A percentile compares a stretch with the other conserved stretches of the same genome.
Conservation (phyloP, 2,797 vertebrate species). For the Acanthis flammea region DNA sequence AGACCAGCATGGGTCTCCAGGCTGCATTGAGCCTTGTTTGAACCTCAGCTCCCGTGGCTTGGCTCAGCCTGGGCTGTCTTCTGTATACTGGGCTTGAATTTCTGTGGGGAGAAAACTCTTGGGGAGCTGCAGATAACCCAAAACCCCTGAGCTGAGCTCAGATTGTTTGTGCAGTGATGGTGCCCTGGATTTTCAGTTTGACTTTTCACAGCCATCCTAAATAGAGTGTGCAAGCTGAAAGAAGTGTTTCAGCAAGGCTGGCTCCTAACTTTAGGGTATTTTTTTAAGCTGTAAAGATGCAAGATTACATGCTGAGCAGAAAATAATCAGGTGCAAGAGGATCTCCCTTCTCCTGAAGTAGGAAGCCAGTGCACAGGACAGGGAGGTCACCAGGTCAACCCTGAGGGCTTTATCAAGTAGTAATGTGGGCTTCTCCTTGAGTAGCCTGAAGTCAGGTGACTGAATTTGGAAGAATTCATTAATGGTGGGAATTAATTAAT, state of each 20-base stretch:
- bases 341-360: background rate
- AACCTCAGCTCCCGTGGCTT: background rate
- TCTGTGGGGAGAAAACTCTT: background rate
- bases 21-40: background rate
- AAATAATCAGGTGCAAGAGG: background rate
- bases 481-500: background rate
- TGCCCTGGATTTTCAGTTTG: background rate
- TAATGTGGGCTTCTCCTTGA: background rate
- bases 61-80: background rate
- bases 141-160: background rate
- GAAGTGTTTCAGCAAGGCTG: background rate
- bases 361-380: background rate
- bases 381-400: background rate
- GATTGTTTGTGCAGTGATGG: background rate
- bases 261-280: background rate
- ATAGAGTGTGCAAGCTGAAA: accelerated
- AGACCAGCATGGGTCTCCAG: background rate
- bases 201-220: background rate
- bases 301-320: background rate
- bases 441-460: background rate
- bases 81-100: background rate
- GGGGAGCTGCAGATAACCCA: background rate
- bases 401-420: background rate
- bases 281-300: background rate
- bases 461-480: background rate